Percentiles rank a stretch among this genome's conserved stretches.
phyloP scores from a whole-genome alignment of 2,888 invertebrate genomes.

The Sipha maydis region DNA sequence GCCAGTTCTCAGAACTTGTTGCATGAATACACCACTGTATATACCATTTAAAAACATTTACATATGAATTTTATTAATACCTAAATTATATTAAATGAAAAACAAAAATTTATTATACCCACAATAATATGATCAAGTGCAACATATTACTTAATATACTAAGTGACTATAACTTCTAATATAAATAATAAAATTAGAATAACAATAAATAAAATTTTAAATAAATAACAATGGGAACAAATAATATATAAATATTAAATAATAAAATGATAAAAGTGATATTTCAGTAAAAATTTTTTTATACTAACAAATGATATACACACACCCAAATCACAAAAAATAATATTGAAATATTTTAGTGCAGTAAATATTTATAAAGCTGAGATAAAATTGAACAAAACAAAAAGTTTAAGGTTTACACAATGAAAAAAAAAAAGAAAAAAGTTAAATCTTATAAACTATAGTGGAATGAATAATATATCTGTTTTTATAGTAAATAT shows the following conservation, averaged over 20 bases:
- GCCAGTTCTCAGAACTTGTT: background rate
- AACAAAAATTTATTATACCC: background rate
- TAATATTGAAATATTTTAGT: slow-evolving; percentile 26
- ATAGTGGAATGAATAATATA: slow-evolving; percentile 9
- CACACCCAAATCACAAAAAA: slow-evolving; percentile 32
- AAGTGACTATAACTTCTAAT: slow-evolving; percentile 22
- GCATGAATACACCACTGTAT: background rate
- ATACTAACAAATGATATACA: slow-evolving; percentile 32
- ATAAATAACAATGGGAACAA: slow-evolving; percentile 34
- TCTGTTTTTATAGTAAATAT: slow-evolving; percentile 10
- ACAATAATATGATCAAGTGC: slow-evolving; percentile 9
- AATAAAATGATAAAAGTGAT: slow-evolving; percentile 20
- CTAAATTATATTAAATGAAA: background rate
- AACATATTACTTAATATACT: slow-evolving; percentile 3
- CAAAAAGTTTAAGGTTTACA: background rate
- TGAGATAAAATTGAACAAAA: slow-evolving; percentile 19
- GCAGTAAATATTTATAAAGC: slow-evolving; percentile 3
- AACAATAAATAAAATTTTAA: slow-evolving; percentile 53
- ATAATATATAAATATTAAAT: background rate
- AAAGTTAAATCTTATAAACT: background rate
- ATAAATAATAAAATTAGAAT: slow-evolving; percentile 31
- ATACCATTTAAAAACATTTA: slow-evolving; percentile 5
- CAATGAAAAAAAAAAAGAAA: slow-evolving; percentile 14
- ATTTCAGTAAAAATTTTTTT: background rate
- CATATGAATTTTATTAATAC: background rate